phyloP scores from a whole-genome alignment of 1,140 invertebrate genomes.

The Philopotamus ludificatus region DNA sequence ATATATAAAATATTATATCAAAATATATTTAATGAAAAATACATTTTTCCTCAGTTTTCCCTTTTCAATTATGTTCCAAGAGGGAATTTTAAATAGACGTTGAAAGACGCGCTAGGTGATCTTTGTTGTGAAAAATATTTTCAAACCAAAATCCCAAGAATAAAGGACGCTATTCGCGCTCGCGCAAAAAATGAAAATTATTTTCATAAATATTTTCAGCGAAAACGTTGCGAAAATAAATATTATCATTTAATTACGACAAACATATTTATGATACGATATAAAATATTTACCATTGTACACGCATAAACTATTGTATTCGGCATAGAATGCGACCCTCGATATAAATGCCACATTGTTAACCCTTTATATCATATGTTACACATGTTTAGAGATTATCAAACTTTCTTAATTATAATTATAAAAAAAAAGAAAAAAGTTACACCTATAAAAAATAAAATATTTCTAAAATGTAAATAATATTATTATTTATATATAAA shows the following conservation, averaged over 20 bases:
- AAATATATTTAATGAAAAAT: too few relatives aligned
- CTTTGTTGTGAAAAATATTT: constrained; percentile 42
- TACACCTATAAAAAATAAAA: not conserved
- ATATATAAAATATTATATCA: too few relatives aligned
- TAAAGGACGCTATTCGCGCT: too few relatives aligned
- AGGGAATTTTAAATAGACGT: constrained; percentile 21
- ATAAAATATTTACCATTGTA: not conserved
- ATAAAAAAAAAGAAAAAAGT: not conserved
- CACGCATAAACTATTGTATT: too few relatives aligned
- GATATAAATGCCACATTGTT: too few relatives aligned
- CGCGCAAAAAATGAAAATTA: too few relatives aligned
- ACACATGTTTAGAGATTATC: not conserved
- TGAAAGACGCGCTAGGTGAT: constrained; percentile 25
- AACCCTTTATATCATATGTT: too few relatives aligned
- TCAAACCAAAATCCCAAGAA: constrained; percentile 40
- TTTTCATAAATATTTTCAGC: too few relatives aligned
- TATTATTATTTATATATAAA: too few relatives aligned
- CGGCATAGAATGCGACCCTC: too few relatives aligned
- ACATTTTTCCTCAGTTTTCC: not conserved
- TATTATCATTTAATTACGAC: not conserved
- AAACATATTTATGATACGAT: not conserved
- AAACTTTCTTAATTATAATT: not conserved
- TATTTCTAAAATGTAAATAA: too few relatives aligned
- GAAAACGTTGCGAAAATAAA: too few relatives aligned
- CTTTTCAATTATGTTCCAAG: constrained; percentile 10